phyloP scores from a whole-genome alignment of 2,797 vertebrate species.

The Sparidentex hasta region DNA sequence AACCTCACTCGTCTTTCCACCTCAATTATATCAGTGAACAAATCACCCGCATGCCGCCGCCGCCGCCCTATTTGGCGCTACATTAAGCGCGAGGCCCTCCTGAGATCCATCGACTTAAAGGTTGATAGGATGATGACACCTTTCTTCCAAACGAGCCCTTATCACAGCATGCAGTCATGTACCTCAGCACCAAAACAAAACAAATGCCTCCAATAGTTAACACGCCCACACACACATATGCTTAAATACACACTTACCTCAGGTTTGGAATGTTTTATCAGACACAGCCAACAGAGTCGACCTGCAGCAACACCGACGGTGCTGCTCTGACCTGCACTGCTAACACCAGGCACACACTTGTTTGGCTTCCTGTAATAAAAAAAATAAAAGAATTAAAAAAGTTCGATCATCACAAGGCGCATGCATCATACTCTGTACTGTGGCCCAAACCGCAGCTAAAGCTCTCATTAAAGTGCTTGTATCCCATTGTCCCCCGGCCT shows the following conservation, averaged over 20 bases:
- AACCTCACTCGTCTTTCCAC: neutral
- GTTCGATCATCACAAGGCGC: constrained; percentile 22
- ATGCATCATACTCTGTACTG: neutral
- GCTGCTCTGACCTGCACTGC: neutral
- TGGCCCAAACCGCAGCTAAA: constrained; percentile 21
- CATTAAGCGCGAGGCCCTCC: neutral
- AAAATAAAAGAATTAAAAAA: too few species aligned
- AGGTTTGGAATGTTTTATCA: constrained; percentile 44
- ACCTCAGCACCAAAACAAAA: constrained; percentile 3
- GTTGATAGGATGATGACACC: too few species aligned
- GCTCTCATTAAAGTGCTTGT: constrained; percentile 8
- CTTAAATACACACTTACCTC: constrained; percentile 18
- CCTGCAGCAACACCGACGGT: neutral
- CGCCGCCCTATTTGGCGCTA: neutral
- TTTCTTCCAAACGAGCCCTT: neutral
- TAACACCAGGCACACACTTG: neutral
- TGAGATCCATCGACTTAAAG: neutral
- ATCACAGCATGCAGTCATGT: neutral
- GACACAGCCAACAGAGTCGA: neutral
- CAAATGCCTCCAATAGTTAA: constrained; percentile 36
- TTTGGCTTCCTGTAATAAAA: neutral
- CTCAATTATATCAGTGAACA: neutral
- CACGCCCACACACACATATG: constrained; percentile 45
- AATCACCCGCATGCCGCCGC: neutral
- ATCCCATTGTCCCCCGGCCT: neutral